Conservation (phyloP, 2,888 invertebrate genomes). For the Acanthosepion esculentum region DNA sequence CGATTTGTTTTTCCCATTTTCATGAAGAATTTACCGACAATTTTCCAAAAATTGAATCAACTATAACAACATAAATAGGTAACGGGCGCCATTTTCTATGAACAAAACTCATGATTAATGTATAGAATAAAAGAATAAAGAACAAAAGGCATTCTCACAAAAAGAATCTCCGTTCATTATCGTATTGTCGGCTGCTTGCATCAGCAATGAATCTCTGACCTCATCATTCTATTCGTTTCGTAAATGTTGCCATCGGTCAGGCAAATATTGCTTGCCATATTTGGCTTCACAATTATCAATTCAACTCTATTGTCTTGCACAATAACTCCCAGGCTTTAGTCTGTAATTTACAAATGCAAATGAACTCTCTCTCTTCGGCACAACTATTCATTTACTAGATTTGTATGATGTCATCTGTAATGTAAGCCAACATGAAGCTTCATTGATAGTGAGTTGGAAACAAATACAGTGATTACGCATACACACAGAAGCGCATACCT, state of each 20-base stretch:
- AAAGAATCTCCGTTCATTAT: background rate
- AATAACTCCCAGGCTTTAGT: background rate
- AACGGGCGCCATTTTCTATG: background rate
- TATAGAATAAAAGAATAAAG: too few species aligned
- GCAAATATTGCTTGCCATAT: background rate
- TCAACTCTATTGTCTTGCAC: background rate
- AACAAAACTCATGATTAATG: background rate
- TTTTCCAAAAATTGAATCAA: background rate
- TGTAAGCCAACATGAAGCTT: background rate
- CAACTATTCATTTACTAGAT: background rate
- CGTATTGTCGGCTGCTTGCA: background rate
- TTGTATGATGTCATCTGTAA: background rate
- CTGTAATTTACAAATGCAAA: constrained; percentile 6
- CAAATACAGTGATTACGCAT: background rate
- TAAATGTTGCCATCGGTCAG: background rate
- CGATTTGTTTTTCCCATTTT: too few species aligned
- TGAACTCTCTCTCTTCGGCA: background rate
- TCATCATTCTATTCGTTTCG: background rate
- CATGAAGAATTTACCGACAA: background rate
- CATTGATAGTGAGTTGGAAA: background rate
- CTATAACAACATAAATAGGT: background rate
- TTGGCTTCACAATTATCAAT: constrained; percentile 18
- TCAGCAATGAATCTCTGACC: constrained; percentile 6
- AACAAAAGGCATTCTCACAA: background rate
- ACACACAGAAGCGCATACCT: background rate